phyloP scores from a whole-genome alignment of 1,140 invertebrate genomes.

The Euschistus heros region DNA sequence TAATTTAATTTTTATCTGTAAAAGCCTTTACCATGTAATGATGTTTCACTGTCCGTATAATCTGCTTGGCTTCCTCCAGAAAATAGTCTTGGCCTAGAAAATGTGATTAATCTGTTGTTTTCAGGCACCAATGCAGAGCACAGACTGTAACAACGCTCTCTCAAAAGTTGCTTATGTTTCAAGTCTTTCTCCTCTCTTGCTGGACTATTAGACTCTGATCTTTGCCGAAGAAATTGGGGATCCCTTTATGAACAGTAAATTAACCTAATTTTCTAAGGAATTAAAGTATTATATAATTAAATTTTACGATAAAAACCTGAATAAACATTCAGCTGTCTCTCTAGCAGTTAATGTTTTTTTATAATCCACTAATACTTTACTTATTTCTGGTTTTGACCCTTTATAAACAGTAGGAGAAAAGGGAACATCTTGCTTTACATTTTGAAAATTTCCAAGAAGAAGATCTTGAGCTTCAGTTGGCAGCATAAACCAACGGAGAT shows the following conservation, averaged over 20 bases:
- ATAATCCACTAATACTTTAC: neutral
- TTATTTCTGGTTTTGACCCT: conserved; percentile 22
- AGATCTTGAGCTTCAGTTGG: conserved; percentile 64
- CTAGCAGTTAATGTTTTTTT: neutral
- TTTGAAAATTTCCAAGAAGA: conserved; percentile 55
- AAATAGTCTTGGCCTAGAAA: conserved; percentile 42
- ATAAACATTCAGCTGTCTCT: neutral
- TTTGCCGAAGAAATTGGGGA: conserved; percentile 32
- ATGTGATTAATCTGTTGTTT: conserved; percentile 22
- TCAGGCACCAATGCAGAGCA: conserved; percentile 34
- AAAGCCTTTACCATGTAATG: neutral
- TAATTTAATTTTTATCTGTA: too few relatives aligned
- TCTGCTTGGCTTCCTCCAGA: conserved; percentile 53
- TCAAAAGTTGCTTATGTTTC: conserved; percentile 16
- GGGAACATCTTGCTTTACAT: conserved; percentile 61
- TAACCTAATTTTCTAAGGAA: conserved; percentile 25
- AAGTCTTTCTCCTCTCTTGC: conserved; percentile 11
- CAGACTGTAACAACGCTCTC: conserved; percentile 47
- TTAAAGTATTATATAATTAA: neutral
- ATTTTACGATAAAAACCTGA: neutral
- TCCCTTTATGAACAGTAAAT: conserved; percentile 31
- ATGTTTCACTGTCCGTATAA: conserved; percentile 23
- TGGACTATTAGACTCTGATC: conserved; percentile 32
- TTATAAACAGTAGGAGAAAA: conserved; percentile 47
- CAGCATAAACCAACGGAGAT: conserved; percentile 76